Base-by-base conservation (phyloP, 1,140 invertebrate genomes). In the Lycorma delicatula region DNA sequence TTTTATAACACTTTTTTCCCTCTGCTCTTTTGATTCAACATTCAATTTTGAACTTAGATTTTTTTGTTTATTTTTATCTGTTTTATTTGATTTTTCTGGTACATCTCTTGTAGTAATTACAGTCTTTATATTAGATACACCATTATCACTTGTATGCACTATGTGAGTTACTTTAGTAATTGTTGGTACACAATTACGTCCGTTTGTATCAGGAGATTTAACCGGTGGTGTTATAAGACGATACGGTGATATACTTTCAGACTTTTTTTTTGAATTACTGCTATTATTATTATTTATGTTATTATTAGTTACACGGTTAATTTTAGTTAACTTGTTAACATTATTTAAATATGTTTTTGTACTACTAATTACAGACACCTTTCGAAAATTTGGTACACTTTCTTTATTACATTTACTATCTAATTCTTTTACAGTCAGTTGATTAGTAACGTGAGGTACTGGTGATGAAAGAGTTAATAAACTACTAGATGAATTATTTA, bases 131-230 rank as follows among this genome's bases (percentile, higher is more conserved):
- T 48, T 41, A 16, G 36, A 22, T 29, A 18, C 31, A 18, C 31
- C 49, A 28, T 13, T 31, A 20, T 56, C 26, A n/a, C 22, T 31
- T 7, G 38, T 46, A 22, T 22, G 25, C n/a, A 56, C 41, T 16
- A 56, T 47, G 36, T 58, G 36, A 12, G 47, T 50, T 6, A 46
- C 49, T 44, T 50, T 58, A 11, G 56, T 58, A 12, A 51, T 51
- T 6, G 54, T 56, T 28, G 54, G 54, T n/a, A 58, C 56, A 58
- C 48, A 58, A 23, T 51, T 58, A 1, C 22, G 29, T 20, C 49
- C 36, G 28, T 58, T 49, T 12, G 7, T 52, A 4, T 23, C 26
- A 20, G 53, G 22, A 20, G 22, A 31, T 44, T 60, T 44, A 13
- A 28, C 41, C 0, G 54, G 34, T 3, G 54, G 54, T 13, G 47